Evolutionary conservation across 2,888 invertebrate genomes (phyloP), one percentile per base, ranked within the genome.

Genomic region (Tineola bisselliella): DNA sequence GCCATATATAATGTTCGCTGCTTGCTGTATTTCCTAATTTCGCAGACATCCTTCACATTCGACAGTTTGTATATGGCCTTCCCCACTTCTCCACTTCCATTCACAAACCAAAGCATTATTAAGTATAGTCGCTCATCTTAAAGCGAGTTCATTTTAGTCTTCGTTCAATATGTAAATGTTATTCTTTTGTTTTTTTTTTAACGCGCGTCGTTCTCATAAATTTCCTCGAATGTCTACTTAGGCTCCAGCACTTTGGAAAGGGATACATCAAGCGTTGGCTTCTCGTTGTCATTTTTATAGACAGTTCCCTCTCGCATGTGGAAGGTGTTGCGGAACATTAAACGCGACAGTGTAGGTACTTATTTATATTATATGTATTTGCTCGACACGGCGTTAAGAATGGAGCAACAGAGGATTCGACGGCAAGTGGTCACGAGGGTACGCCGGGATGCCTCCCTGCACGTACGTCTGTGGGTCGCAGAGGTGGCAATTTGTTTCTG

Each of bases 201-300:
- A 59, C 59, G 59, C 44, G 15, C 59, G 44, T 19, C 70, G 71
- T 74, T 72, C 71, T 71, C 74, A 69, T 78, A 76, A 78, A 76
- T 74, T 77, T 70, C 66, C 66, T 68, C 25, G 70, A 76, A 74
- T 70, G 72, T 69, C 74, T 73, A 71, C 73, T 74, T 69, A 71
- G 68, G 66, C 67, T 66, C 68, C 69, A 66, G 63, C 71, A 67
- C 69, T 68, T 68, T 67, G 60, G 67, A 58, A 56, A 56, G 3
- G 12, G 56, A 19, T 15, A 38, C 59, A 13, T 15, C 31, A 15
- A 33, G 18, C 59, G 63, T 67, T 65, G 67, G 66, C 68, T 70
- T 69, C 68, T 67, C 63, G 62, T 65, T 69, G 62, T 61, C 58
- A 62, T 60, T 58, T 63, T 62, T 64, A 63, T 65, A 62, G 61